phyloP scores from a whole-genome alignment of 2,797 vertebrate species.

The Myotis findleyi region DNA sequence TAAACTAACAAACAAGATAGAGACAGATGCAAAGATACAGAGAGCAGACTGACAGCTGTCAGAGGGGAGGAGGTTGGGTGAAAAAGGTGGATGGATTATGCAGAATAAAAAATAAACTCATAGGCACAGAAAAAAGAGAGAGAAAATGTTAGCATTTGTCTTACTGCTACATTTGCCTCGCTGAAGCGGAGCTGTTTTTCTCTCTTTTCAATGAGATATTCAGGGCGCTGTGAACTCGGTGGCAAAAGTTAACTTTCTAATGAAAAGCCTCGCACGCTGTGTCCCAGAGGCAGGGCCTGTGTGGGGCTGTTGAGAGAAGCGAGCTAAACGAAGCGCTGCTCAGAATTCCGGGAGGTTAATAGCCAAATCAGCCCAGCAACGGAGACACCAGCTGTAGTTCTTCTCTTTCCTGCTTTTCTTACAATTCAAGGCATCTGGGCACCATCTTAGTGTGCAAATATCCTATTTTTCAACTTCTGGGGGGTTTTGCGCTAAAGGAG shows the following conservation, averaged over 20 bases:
- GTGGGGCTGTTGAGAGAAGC: slow-evolving; percentile 48
- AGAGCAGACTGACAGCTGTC: neutral
- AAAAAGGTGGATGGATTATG: neutral
- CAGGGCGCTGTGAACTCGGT: slow-evolving; percentile 70
- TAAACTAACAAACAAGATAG: neutral
- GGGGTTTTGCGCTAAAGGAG: slow-evolving; percentile 51
- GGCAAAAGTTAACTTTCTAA: slow-evolving; percentile 75
- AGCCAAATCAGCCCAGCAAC: slow-evolving; percentile 69
- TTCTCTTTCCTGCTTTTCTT: slow-evolving; percentile 38
- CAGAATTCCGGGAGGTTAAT: slow-evolving; percentile 78
- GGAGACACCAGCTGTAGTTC: slow-evolving; percentile 72
- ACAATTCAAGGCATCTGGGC: slow-evolving; percentile 76
- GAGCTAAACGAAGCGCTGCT: slow-evolving; percentile 56
- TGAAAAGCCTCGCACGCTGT: slow-evolving; percentile 35
- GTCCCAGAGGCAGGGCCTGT: slow-evolving; percentile 73
- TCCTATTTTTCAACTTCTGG: slow-evolving; percentile 76
- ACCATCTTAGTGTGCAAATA: slow-evolving; percentile 71
- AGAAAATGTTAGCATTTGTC: slow-evolving; percentile 72
- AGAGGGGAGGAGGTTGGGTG: neutral
- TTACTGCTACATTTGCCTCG: slow-evolving; percentile 55
- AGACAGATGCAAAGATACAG: neutral
- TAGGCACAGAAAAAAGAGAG: neutral
- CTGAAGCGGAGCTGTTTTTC: slow-evolving; percentile 59
- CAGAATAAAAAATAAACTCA: neutral
- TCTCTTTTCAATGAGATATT: slow-evolving; percentile 62